Base-by-base conservation (phyloP, 2,888 invertebrate genomes). In the Ochlodes sylvanus region DNA sequence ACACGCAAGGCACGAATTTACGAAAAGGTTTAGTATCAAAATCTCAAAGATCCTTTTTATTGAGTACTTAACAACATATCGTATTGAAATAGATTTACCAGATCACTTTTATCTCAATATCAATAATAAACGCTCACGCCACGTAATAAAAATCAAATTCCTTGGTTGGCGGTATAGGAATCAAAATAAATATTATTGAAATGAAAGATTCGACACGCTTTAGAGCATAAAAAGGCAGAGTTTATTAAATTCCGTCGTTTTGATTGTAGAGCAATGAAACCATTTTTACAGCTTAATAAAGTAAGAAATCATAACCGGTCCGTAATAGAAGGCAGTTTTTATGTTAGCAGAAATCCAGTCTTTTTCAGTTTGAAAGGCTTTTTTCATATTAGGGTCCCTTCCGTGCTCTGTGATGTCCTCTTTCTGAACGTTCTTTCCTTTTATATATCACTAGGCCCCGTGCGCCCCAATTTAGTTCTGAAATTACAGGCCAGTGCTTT, bases 231-330 rank as follows among this genome's bases (percentile, higher is more conserved):
- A 64, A 64, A 56, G 9, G 7, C 42, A 58, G 21, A 27, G 27
- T 68, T 63, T 61, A 66, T 71, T 69, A 69, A 68, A 68, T 64
- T 47, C n/a, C 15, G 19, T 21, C 58, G 32, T 63, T n/a, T 69
- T 58, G 54, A 64, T 50, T 57, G 44, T 57, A 10, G n/a, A 32
- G 57, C 47, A 64, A 34, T 42, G 44, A 17, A 64, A 47, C 19
- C 44, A 34, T 64, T 38, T 42, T 64, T 57, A 47, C 19, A 57
- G 64, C 21, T 44, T 64, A n/a, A 44, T 21, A 47, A 64, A 57
- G 12, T 38, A 47, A 2, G 34, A 44, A 21, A 64, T 50, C 38
- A 38, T 50, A 55, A 65, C 41, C 52, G 34, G 17, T 56, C 56
- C 7, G 41, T 52, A 58, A 41, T 58, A 65, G 41, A 52, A 64